phyloP scores from a whole-genome alignment of 1,140 invertebrate species.

The Megalopta genalis region DNA sequence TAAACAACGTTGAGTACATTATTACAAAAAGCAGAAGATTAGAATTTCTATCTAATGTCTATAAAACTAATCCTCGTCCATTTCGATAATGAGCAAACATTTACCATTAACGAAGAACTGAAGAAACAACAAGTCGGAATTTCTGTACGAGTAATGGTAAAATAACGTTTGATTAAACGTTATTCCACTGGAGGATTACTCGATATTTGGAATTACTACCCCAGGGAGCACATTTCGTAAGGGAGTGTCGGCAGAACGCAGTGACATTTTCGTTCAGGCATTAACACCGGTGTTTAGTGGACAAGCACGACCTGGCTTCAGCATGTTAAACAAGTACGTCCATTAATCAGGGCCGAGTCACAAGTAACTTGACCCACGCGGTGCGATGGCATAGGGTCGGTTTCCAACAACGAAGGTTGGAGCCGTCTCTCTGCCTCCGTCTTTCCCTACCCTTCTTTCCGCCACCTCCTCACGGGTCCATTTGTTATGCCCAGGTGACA shows the following conservation, averaged over 20 bases:
- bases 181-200: not conserved
- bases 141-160: too few relatives aligned
- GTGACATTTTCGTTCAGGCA: constrained; percentile 60
- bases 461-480: constrained; percentile 62
- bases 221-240: constrained; percentile 23
- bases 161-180: not conserved
- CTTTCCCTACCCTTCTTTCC: constrained; percentile 58
- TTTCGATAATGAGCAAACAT: too few relatives aligned
- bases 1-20: too few relatives aligned
- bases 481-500: constrained; percentile 74
- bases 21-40: too few relatives aligned
- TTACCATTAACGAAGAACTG: too few relatives aligned
- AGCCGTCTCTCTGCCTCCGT: constrained; percentile 55
- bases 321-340: constrained; percentile 72
- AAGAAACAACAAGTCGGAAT: too few relatives aligned
- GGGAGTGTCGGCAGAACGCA: constrained; percentile 26
- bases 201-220: not conserved
- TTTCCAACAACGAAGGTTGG: constrained; percentile 61
- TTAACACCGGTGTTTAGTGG: constrained; percentile 72
- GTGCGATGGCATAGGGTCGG: constrained; percentile 56
- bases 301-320: constrained; percentile 62
- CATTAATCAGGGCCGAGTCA: constrained; percentile 73
- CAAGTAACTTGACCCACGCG: constrained; percentile 69
- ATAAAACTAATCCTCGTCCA: too few relatives aligned
- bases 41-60: too few relatives aligned